Conservation (phyloP, 2,113 vertebrate genomes). For the Cygnus buccinator region DNA sequence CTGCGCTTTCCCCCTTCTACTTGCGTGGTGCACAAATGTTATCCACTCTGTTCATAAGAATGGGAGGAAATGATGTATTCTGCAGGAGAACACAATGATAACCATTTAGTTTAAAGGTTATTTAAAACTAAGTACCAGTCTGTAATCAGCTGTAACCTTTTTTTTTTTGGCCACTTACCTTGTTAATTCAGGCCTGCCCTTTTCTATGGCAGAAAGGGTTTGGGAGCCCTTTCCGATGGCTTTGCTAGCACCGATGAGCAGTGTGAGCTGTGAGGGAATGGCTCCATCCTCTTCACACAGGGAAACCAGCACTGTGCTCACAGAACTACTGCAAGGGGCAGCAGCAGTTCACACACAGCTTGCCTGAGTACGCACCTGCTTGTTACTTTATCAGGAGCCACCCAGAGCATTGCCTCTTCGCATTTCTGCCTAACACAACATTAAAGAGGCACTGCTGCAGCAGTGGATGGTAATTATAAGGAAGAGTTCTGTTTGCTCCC, state of each 20-base stretch:
- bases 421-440: neutral
- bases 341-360: neutral
- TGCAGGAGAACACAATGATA: rapidly evolving
- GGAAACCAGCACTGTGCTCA: neutral
- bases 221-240: rapidly evolving
- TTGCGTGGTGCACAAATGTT: neutral
- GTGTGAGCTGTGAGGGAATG: neutral
- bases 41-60: neutral
- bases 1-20: neutral
- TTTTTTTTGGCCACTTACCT: neutral
- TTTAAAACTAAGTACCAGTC: neutral
- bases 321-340: neutral
- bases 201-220: neutral
- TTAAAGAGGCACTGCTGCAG: neutral
- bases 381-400: rapidly evolving
- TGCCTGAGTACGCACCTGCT: neutral
- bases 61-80: neutral
- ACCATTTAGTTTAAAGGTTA: neutral
- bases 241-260: neutral
- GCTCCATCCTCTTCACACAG: too few relatives aligned
- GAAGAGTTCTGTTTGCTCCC: neutral
- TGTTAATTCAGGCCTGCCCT: neutral
- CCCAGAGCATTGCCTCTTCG: rapidly evolving
- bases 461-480: neutral
- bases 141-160: neutral